Base-by-base conservation (phyloP, 2,797 vertebrate species). In the Lophotriccus pileatus region DNA sequence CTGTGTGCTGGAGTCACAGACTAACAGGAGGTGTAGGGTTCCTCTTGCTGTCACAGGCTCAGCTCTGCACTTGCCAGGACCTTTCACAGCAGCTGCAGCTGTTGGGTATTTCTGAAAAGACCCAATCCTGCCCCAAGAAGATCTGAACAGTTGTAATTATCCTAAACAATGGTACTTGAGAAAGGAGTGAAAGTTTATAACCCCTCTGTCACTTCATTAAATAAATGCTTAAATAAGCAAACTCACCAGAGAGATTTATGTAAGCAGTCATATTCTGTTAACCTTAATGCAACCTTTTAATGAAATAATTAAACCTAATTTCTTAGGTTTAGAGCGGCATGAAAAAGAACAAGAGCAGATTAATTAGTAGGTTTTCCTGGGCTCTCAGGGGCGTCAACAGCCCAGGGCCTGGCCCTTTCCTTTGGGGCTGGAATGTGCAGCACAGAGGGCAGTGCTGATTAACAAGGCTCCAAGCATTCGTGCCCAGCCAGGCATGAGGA, bases 401-500 rank as follows among this genome's bases (percentile, higher is more conserved):
- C 32, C 63, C 14, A 76, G 62, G 95, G 90, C 89, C 72, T 94
- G 90, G 59, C 89, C 64, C 27, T 96, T 96, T 91, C 72, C 89
- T 94, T 93, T 58, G 47, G 96, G 90, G 80, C 94, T 92, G 87
- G 93, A 95, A 95, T 97, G 78, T 91, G 93, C 93, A 32, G 95
- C 94, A 95, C 85, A 82, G 95, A 88, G 95, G 79, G 93, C 95
- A 79, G 84, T 73, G 94, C 83, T 92, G 94, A 89, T 92, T 89
- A 97, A 95, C 91, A 70, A 63, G 94, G 86, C 97, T 90, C 73
- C 41, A 88, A 56, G 81, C 96, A 96, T 98, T 98, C 53, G 93
- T 94, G 96, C 91, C 93, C 97, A 95, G 89, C 93, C 94, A 95
- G 89, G 96, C 98, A 50, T 96, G 96, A 98, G 96, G 94, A 95